A percentile compares a stretch with the other conserved stretches of the same genome.
Evolutionary conservation across 2,797 vertebrate species (phyloP).

Genomic region (Choloepus didactylus): DNA sequence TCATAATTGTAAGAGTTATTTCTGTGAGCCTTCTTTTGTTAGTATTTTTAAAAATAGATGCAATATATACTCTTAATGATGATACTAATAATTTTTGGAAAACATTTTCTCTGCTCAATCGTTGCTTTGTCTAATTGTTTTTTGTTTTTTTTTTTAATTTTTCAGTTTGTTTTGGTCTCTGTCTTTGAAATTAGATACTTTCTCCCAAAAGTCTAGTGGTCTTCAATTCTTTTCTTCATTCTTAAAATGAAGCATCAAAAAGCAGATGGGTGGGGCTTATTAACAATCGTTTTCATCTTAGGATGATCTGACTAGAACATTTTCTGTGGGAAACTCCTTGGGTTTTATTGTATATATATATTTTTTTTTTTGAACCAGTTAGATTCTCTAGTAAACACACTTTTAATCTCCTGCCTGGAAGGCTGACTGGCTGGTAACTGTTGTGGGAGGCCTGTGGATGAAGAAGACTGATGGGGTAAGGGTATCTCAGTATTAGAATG

Average conservation of each 20-base stretch:
- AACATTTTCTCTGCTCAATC: not conserved
- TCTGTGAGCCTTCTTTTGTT: not conserved
- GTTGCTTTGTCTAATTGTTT: slow-evolving; percentile 21
- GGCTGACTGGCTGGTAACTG: not conserved
- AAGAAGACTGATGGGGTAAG: not conserved
- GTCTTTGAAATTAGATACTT: slow-evolving; percentile 54
- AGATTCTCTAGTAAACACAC: not conserved
- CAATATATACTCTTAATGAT: not conserved
- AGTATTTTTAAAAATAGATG: not conserved
- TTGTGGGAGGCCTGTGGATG: not conserved
- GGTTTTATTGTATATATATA: not conserved
- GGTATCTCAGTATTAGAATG: not conserved
- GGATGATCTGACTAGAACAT: not conserved
- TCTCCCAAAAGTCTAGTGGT: not conserved
- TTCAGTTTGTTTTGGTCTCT: slow-evolving; percentile 18
- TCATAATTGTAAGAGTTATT: not conserved
- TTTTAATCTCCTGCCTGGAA: not conserved
- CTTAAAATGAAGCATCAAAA: slow-evolving; percentile 10
- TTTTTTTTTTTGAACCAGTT: slow-evolving; percentile 6
- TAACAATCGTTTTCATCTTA: not conserved
- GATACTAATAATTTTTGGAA: slow-evolving; percentile 33
- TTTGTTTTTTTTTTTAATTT: not conserved
- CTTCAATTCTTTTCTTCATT: not conserved
- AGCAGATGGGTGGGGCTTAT: not conserved
- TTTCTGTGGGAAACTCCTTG: not conserved